Evolutionary conservation across 2,797 vertebrate species (phyloP), one percentile per base, ranked within the genome.

Genomic region (Oreortyx pictus): DNA sequence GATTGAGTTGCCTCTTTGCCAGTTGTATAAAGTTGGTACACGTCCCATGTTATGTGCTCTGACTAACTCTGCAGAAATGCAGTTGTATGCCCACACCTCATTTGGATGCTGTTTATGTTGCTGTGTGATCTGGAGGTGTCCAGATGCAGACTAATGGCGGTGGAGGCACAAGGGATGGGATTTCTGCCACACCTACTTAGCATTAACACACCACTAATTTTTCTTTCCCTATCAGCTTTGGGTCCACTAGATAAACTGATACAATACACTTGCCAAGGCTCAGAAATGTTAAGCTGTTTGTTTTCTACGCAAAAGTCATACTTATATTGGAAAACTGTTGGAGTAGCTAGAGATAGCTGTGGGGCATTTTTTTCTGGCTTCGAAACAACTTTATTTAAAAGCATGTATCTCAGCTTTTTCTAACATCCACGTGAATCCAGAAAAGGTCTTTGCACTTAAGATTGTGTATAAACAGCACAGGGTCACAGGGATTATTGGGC

Each of bases 1-100:
- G 82, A 78, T 49, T 37, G 46, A 76, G 64, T 29, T 82, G 73
- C 50, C 39, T 78, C 66, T 24, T 39, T 0, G 0, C 39, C 19
- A 17, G 33, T 10, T 56, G 35, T 60, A 54, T 11, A 4, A 6
- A 62, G 59, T 29, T 70, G 29, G 22, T 88, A n/a, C 31, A n/a
- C 35, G 77, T 41, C 74, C 66, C 52, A 4, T 33, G 44, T 25
- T 74, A 16, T 1, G 41, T 14, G 24, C 60, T 89, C 84, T 92
- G 68, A 95, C 65, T 95, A 92, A 91, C 62, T 75, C 91, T 70
- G 46, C 66, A 94, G 82, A 95, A 91, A 93, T 76, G 77, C 77
- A 71, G 52, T 88, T 44, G 14, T 47, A 27, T 43, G 82, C 50
- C 80, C 74, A 61, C 80, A 82, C 74, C 86, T 95, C 82, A 52